Conservation (phyloP, 2,797 vertebrate species). For the Myotis myotis region DNA sequence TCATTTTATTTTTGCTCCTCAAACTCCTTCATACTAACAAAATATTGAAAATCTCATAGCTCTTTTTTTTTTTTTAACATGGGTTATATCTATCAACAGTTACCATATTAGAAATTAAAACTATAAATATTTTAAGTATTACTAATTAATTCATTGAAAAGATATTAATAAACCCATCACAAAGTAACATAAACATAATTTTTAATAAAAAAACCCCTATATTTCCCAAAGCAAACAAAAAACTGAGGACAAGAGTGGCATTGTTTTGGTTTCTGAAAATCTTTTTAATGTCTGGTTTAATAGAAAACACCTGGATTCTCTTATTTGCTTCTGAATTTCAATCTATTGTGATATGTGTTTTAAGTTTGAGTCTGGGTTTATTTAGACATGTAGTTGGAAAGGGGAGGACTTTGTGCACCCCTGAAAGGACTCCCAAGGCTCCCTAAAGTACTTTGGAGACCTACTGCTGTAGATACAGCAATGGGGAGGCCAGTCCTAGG, state of each 20-base stretch:
- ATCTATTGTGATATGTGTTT: not conserved
- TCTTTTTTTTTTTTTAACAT: not conserved
- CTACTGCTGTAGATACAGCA: not conserved
- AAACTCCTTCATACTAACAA: not conserved
- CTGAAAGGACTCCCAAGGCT: not conserved
- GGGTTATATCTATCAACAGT: not conserved
- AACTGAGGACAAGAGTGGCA: not conserved
- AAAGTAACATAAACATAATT: not conserved
- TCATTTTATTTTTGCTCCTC: not conserved
- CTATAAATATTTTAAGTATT: not conserved
- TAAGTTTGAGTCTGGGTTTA: not conserved
- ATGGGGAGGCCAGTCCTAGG: not conserved
- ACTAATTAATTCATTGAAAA: not conserved
- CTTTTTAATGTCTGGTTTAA: not conserved
- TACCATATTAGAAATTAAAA: conserved; percentile 17
- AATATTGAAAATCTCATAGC: not conserved
- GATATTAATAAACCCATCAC: not conserved
- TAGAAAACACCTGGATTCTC: not conserved
- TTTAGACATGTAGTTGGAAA: not conserved
- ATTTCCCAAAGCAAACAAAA: not conserved
- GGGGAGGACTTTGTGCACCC: not conserved
- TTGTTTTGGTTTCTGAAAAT: not conserved
- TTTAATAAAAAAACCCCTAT: not conserved
- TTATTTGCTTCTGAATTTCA: not conserved
- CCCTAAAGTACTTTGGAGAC: not conserved